Evolutionary conservation across 2,797 vertebrate genomes (phyloP), one percentile per base, ranked within the genome.

Genomic region (Toxotes lorentzi): DNA sequence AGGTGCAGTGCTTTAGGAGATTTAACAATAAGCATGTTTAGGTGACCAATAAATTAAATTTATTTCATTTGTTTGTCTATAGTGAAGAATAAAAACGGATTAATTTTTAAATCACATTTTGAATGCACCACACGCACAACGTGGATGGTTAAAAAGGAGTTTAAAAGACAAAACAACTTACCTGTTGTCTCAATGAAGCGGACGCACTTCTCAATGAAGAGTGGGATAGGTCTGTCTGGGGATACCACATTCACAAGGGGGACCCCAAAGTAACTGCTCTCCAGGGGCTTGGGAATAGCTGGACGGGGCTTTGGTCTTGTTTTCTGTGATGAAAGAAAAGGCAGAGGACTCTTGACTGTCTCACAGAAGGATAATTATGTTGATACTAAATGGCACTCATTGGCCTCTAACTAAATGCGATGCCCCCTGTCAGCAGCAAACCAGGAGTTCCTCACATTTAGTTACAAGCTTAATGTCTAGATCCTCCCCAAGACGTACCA

Each of bases 141-240:
- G 13, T 10, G 10, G 12, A 67, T 14, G 19, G 23, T 65, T 62
- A 5, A 47, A 32, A 17, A 14, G n/a, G n/a, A 50, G 48, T n/a
- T 12, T 50, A 6, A 24, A 45, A 66, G 13, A 35, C 23, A 56
- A 69, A 63, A 70, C 2, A 70, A 60, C 91, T 84, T 89, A 97
- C 97, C 97, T 50, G 96, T 99, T 30, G 96, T 96, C 88, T 99
- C 98, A 79, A 99, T 99, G 94, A 95, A 99, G 70, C 97, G 96
- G 56, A 99, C 97, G 88, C 98, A 99, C 74, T 98, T 95, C 92
- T 99, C 97, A 9, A 99, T 99, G 85, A 99, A 99, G 56, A 98
- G 34, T 9, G 98, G 98, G 76, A 99, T 99, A 0, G 98, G 98
- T 69, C 94, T 95, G 64, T 99, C 98, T 0, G 91, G 89, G 21